phyloP scores from a whole-genome alignment of 2,888 invertebrate genomes.

The Macrophya annulata region DNA sequence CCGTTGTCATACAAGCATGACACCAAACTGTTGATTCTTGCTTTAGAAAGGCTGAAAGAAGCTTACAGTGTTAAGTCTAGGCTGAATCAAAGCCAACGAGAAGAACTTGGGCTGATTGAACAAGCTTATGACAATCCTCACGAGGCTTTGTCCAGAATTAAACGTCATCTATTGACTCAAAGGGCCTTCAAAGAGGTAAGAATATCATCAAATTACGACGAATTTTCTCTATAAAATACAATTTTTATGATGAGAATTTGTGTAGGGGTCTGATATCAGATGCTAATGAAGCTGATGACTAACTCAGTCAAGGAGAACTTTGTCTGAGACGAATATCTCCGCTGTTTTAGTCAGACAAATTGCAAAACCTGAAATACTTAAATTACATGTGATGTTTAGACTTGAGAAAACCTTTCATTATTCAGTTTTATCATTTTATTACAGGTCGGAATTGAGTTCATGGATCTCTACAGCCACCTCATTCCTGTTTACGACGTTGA shows the following conservation, averaged over 20 bases:
- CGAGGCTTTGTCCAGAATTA: slow-evolving; percentile 98
- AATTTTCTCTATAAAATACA: slow-evolving; percentile 35
- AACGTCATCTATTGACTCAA: slow-evolving; percentile 98
- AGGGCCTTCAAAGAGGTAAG: slow-evolving; percentile 97
- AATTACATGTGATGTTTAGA: neutral
- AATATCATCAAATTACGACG: slow-evolving; percentile 56
- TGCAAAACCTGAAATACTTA: slow-evolving; percentile 30
- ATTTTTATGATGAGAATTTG: slow-evolving; percentile 59
- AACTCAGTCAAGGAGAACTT: slow-evolving; percentile 33
- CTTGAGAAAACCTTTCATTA: neutral
- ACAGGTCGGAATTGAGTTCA: slow-evolving; percentile 98
- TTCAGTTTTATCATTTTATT: slow-evolving; percentile 53
- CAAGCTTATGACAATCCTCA: slow-evolving; percentile 99
- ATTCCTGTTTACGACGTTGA: slow-evolving; percentile 99
- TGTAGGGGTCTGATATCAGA: slow-evolving; percentile 63
- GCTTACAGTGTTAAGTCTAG: slow-evolving; percentile 98
- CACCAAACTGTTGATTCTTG: slow-evolving; percentile 98
- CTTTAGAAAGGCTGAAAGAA: slow-evolving; percentile 97
- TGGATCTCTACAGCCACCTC: slow-evolving; percentile 99
- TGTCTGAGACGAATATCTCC: slow-evolving; percentile 56
- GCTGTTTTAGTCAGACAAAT: slow-evolving; percentile 42
- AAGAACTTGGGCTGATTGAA: slow-evolving; percentile 98
- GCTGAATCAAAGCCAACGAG: slow-evolving; percentile 98
- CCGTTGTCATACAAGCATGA: slow-evolving; percentile 99
- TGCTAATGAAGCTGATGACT: slow-evolving; percentile 38